Evolutionary conservation across 1,140 invertebrate genomes (phyloP).

Genomic region (Neuroterus valhalla): DNA sequence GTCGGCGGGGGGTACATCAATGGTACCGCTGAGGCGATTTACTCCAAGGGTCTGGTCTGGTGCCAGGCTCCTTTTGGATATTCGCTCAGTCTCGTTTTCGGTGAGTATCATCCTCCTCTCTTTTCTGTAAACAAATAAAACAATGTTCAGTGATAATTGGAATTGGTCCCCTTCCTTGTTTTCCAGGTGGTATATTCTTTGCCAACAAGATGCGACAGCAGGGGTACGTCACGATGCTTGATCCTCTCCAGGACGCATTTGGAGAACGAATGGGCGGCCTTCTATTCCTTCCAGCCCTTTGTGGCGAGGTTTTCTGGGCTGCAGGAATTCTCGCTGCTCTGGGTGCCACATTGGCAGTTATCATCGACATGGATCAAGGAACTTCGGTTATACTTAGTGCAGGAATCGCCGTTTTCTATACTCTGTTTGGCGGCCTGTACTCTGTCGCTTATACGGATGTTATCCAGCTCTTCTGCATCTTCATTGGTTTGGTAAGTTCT

Average conservation of each 20-base stretch:
- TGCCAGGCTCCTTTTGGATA: conserved; percentile 99
- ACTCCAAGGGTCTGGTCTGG: conserved; percentile 93
- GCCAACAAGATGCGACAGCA: conserved; percentile 97
- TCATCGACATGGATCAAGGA: conserved; percentile 95
- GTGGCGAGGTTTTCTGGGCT: conserved; percentile 98
- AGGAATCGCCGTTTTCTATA: conserved; percentile 97
- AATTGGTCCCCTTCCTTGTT: conserved; percentile 20
- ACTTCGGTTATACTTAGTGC: conserved; percentile 96
- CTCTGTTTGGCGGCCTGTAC: conserved; percentile 97
- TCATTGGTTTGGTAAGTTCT: conserved; percentile 90
- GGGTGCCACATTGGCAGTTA: conserved; percentile 96
- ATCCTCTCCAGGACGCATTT: conserved; percentile 96
- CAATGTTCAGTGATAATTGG: no score
- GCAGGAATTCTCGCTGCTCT: conserved; percentile 96
- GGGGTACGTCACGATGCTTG: conserved; percentile 99
- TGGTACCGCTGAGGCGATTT: conserved; percentile 97
- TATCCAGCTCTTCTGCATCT: conserved; percentile 98
- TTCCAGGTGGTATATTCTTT: conserved; percentile 95
- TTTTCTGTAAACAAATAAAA: not conserved
- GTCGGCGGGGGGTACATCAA: conserved; percentile 99
- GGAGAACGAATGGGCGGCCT: conserved; percentile 97
- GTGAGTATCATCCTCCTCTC: conserved; percentile 74
- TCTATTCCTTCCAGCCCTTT: conserved; percentile 95
- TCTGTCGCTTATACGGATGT: conserved; percentile 99
- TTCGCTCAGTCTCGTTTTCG: conserved; percentile 93